Percentiles rank a stretch among this genome's conserved stretches.
Evolutionary conservation across 2,797 vertebrate species (phyloP).

Genomic region (Otolemur crassicaudatus): DNA sequence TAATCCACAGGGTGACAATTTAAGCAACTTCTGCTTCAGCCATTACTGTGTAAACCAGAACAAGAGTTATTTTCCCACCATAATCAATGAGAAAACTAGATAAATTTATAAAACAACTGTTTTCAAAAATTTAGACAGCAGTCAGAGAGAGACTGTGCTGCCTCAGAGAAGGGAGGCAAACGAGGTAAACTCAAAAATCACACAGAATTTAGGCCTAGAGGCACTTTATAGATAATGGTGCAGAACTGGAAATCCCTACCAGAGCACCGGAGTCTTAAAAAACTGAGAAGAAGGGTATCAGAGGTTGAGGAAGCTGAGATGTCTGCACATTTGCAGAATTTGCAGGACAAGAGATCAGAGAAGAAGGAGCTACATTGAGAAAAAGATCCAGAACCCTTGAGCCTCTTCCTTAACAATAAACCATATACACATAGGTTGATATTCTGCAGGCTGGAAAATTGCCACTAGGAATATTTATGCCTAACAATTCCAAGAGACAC

Average conservation of each 20-base stretch:
- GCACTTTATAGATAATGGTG: background rate
- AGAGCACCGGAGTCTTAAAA: background rate
- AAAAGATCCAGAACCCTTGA: background rate
- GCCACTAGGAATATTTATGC: background rate
- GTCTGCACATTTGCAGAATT: background rate
- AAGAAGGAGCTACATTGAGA: background rate
- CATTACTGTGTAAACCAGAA: background rate
- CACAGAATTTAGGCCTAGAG: background rate
- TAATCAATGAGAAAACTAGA: background rate
- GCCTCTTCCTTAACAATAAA: background rate
- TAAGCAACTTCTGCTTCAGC: background rate
- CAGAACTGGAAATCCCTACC: background rate
- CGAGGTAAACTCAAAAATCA: background rate
- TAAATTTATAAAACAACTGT: background rate
- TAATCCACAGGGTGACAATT: background rate
- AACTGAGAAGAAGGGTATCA: background rate
- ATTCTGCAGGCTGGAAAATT: constrained; percentile 4
- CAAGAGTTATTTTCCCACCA: background rate
- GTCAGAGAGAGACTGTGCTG: background rate
- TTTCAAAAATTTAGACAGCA: background rate
- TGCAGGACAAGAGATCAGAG: background rate
- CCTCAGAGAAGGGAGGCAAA: background rate
- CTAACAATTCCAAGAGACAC: background rate
- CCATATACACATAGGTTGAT: background rate
- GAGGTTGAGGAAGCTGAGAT: background rate